Percentiles rank a stretch among this genome's conserved stretches.
phyloP scores from a whole-genome alignment of 2,888 invertebrate genomes.

The Balanococcus diminutus region DNA sequence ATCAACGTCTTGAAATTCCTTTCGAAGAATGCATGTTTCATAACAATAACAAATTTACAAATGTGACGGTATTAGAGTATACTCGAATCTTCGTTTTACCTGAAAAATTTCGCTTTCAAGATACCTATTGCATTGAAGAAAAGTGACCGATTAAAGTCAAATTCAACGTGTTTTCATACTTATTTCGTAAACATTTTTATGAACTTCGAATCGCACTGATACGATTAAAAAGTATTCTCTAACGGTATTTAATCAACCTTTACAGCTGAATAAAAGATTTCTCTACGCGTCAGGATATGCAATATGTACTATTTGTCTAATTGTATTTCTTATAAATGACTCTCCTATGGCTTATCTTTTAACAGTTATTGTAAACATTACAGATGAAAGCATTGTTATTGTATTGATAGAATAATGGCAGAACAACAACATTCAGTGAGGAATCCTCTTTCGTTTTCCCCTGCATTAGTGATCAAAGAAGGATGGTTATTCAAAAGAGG shows the following conservation, averaged over 20 bases:
- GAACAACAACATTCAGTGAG: slow-evolving; percentile 56
- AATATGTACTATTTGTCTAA: background rate
- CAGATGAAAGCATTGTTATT: background rate
- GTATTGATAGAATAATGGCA: slow-evolving; percentile 47
- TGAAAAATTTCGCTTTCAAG: background rate
- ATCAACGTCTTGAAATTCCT: slow-evolving; percentile 18
- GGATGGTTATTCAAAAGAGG: slow-evolving; percentile 94
- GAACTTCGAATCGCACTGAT: background rate
- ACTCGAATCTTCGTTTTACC: background rate
- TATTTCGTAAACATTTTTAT: background rate
- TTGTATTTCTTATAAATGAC: background rate
- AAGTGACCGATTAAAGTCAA: background rate
- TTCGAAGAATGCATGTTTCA: background rate
- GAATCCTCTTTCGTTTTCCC: slow-evolving; percentile 54
- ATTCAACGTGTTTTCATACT: background rate
- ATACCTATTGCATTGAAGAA: background rate
- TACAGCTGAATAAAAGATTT: background rate
- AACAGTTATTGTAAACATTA: background rate
- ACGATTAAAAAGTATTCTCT: background rate
- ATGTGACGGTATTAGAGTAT: background rate
- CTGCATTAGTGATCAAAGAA: slow-evolving; percentile 76
- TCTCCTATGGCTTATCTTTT: background rate
- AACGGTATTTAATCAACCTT: background rate
- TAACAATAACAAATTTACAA: background rate
- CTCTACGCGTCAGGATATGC: background rate